Evolutionary conservation across 2,888 invertebrate genomes (phyloP).

Genomic region (Amphipoea lucens): DNA sequence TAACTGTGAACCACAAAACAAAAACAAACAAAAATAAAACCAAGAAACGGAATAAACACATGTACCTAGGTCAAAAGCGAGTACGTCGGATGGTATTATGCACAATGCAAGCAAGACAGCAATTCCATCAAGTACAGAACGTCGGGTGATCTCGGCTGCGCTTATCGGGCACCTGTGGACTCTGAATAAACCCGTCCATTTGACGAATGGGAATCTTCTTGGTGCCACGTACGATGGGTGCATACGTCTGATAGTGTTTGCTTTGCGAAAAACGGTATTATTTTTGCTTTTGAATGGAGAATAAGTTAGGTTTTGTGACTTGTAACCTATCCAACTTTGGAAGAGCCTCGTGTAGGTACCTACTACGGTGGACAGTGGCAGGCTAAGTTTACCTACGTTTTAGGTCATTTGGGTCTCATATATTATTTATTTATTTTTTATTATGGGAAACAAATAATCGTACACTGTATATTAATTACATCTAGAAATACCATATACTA

Average conservation of each 20-base stretch:
- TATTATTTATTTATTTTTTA: no score
- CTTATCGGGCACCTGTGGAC: constrained; percentile 87
- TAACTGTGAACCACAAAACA: not conserved
- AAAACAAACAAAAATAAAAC: constrained; percentile 14
- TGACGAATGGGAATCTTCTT: constrained; percentile 72
- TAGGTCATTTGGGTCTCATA: not conserved
- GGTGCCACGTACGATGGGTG: constrained; percentile 43
- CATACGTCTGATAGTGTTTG: constrained; percentile 48
- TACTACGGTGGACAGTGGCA: not conserved
- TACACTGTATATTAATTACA: no score
- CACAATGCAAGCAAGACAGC: constrained; percentile 77
- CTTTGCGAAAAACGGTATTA: constrained; percentile 18
- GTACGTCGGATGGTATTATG: constrained; percentile 73
- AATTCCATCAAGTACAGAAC: constrained; percentile 82
- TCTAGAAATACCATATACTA: no score
- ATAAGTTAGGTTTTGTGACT: not conserved
- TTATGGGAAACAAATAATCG: no score
- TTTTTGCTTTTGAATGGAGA: constrained; percentile 14
- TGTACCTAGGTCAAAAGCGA: constrained; percentile 49
- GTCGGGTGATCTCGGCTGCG: constrained; percentile 75
- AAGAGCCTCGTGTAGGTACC: not conserved
- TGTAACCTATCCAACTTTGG: not conserved
- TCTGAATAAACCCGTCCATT: constrained; percentile 84
- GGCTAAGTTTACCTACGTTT: not conserved
- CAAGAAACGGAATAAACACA: constrained; percentile 46